Conservation (phyloP, 2,113 vertebrate genomes). For the Phoxinus phoxinus region DNA sequence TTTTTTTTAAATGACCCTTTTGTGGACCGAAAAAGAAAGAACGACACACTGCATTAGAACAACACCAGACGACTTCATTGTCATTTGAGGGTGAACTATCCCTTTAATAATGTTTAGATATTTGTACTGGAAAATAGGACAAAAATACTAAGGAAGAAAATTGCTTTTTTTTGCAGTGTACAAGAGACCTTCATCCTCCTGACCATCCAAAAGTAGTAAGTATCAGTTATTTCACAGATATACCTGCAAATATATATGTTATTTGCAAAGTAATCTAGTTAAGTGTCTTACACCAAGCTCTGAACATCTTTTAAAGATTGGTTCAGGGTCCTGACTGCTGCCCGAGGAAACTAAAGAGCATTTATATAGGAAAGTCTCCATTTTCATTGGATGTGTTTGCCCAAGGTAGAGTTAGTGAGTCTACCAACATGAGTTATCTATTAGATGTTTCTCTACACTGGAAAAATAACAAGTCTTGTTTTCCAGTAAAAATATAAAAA, state of each 20-base stretch:
- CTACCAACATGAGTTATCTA: slow-evolving; percentile 10
- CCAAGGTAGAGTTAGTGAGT: background rate
- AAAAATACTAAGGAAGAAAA: too few species aligned
- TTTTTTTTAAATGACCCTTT: too few species aligned
- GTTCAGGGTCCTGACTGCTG: background rate
- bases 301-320: background rate
- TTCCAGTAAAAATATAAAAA: too few species aligned
- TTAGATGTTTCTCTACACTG: background rate
- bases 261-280: background rate
- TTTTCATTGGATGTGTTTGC: slow-evolving; percentile 28
- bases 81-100: too few species aligned
- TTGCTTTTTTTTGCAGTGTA: background rate
- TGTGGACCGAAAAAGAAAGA: too few species aligned
- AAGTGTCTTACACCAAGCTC: background rate
- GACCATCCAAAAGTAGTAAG: background rate
- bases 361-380: slow-evolving; percentile 4
- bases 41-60: too few species aligned
- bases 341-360: background rate
- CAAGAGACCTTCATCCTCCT: background rate
- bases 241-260: background rate
- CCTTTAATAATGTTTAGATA: too few species aligned
- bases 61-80: too few species aligned
- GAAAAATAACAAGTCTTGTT: too few species aligned
- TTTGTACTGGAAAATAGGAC: too few species aligned
- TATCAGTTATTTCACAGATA: background rate